Percentiles rank a stretch among this genome's conserved stretches.
phyloP scores from a whole-genome alignment of 2,888 invertebrate genomes.

The Congeria kusceri region DNA sequence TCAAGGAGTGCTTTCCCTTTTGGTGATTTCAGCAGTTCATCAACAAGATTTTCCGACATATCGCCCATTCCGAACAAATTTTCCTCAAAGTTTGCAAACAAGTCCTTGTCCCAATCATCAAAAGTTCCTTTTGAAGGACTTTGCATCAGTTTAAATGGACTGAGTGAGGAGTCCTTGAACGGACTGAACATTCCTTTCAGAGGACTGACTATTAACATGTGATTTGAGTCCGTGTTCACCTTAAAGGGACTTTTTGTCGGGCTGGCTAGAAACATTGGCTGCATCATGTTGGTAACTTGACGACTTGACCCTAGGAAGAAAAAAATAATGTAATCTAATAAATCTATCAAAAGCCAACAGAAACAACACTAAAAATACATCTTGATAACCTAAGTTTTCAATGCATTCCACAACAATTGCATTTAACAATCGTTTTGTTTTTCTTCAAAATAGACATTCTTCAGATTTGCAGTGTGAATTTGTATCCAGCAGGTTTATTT shows the following conservation, averaged over 20 bases:
- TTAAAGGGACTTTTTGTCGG: constrained; percentile 15
- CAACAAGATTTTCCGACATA: constrained; percentile 57
- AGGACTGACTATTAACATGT: constrained; percentile 14
- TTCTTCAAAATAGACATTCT: no score
- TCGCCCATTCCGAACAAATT: constrained; percentile 71
- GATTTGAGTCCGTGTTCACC: constrained; percentile 7
- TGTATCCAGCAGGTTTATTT: no score
- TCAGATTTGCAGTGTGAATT: no score
- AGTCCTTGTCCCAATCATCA: constrained; percentile 76
- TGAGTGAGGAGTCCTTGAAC: constrained; percentile 55
- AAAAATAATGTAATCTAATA: no score
- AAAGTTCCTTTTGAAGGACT: constrained; percentile 62
- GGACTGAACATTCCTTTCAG: constrained; percentile 51
- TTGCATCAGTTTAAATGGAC: constrained; percentile 62
- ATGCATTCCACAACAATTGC: no score
- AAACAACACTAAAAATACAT: no score
- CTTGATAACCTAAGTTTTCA: no score
- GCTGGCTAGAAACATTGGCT: constrained; percentile 14
- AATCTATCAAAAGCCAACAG: no score
- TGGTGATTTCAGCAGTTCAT: constrained; percentile 70
- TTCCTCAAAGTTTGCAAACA: constrained; percentile 75
- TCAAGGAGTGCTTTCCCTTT: constrained; percentile 67
- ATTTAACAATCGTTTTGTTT: no score
- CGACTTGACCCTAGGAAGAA: no score
- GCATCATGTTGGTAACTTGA: no score